Percentiles rank a stretch among this genome's conserved stretches.
Evolutionary conservation across 2,113 vertebrate species (phyloP).

Genomic region (Craseonycteris thonglongyai): DNA sequence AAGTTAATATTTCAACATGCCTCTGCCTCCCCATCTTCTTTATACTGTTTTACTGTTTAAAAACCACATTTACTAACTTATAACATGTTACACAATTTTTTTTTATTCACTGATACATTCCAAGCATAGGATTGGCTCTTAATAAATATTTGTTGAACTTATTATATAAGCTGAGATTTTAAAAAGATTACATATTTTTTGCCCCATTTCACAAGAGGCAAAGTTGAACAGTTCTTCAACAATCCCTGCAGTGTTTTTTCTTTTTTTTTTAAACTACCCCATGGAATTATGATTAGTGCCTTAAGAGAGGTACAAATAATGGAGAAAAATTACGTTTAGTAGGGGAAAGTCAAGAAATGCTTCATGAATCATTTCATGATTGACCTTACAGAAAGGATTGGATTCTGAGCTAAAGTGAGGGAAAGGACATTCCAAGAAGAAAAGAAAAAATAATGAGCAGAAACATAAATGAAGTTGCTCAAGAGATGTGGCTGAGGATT

Average conservation of each 20-base stretch:
- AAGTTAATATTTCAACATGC: not conserved
- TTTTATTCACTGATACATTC: not conserved
- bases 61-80: not conserved
- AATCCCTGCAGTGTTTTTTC: not conserved
- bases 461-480: not conserved
- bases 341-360: not conserved
- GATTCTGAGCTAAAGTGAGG: not conserved
- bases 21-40: not conserved
- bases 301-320: not conserved
- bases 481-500: not conserved
- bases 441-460: not conserved
- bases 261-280: too few relatives aligned
- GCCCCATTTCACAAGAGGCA: not conserved
- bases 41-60: not conserved
- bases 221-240: not conserved
- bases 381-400: not conserved
- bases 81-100: not conserved
- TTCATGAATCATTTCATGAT: not conserved
- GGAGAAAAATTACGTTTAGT: not conserved
- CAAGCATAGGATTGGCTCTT: not conserved
- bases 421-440: not conserved
- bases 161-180: not conserved
- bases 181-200: not conserved
- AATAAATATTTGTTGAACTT: constrained; percentile 1
- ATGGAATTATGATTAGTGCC: not conserved